phyloP scores from a whole-genome alignment of 92 coral and sea anemone genomes.

The Epizoanthus scotinus region DNA sequence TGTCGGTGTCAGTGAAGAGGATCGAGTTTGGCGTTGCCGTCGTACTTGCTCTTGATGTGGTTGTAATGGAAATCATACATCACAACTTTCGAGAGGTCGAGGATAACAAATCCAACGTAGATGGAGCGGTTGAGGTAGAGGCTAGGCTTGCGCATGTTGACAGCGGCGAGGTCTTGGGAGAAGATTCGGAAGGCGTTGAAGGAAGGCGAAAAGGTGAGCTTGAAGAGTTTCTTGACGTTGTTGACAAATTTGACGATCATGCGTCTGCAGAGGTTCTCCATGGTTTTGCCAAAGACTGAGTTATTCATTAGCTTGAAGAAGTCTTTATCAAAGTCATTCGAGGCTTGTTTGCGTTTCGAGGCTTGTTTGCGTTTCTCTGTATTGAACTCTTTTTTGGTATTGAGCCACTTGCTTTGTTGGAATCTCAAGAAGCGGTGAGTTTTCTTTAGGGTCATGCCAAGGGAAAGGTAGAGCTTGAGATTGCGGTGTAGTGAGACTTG shows the following conservation, averaged over 20 bases:
- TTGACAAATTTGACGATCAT: constrained; percentile 39
- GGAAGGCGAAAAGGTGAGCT: constrained; percentile 38
- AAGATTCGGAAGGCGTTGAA: constrained; percentile 53
- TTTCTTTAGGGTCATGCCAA: constrained; percentile 30
- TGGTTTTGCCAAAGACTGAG: no score
- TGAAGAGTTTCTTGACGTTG: constrained; percentile 5
- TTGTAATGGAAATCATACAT: constrained; percentile 46
- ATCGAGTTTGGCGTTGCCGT: constrained; percentile 26
- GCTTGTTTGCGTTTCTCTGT: constrained; percentile 56
- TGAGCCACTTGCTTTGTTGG: constrained; percentile 45
- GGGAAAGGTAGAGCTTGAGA: constrained; percentile 18
- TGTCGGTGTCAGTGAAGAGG: constrained; percentile 63
- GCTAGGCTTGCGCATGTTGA: constrained; percentile 50
- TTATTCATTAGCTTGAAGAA: no score
- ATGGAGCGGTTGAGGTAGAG: constrained; percentile 55
- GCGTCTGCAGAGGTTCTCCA: background rate
- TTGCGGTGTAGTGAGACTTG: constrained; percentile 17
- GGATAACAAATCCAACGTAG: constrained; percentile 52
- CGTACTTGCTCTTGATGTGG: constrained; percentile 35
- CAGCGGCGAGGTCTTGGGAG: constrained; percentile 46
- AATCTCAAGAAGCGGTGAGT: constrained; percentile 43
- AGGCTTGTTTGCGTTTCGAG: no score
- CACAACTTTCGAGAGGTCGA: constrained; percentile 39
- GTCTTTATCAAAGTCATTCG: no score
- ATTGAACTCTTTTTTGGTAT: constrained; percentile 47